These are phyloP conservation scores for Heliconius hortense DNA, from an alignment of 2,888 invertebrate genomes.

Conservation along the genomic window DNA sequence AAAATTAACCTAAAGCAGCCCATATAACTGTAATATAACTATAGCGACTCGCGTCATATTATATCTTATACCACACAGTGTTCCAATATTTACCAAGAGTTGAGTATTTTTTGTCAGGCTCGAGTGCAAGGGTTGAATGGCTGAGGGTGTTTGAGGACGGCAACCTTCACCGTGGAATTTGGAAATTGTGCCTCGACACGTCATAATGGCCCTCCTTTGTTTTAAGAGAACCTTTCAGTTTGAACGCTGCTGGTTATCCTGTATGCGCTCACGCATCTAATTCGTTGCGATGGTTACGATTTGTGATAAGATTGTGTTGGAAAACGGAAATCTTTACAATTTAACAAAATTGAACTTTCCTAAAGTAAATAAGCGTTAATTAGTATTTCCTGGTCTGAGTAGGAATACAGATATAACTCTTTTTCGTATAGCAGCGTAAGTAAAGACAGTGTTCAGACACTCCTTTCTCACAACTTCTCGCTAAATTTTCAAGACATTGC, in stretches of 20 bases:
- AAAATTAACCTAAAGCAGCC: too few species aligned
- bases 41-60: slow-evolving; percentile 42
- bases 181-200: slow-evolving; percentile 55
- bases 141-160: slow-evolving; percentile 72
- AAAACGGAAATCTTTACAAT: too few species aligned
- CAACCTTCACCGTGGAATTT: slow-evolving; percentile 60
- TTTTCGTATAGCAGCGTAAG: background rate
- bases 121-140: slow-evolving; percentile 80
- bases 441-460: background rate
- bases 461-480: too few species aligned
- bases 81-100: slow-evolving; percentile 76
- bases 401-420: too few species aligned
- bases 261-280: slow-evolving; percentile 40
- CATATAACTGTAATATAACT: background rate
- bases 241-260: slow-evolving; percentile 40
- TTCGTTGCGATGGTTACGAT: slow-evolving; percentile 36
- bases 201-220: slow-evolving; percentile 43
- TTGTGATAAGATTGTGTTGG: slow-evolving; percentile 34
- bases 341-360: too few species aligned
- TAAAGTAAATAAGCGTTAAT: too few species aligned
- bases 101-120: slow-evolving; percentile 80
- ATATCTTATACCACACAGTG: slow-evolving; percentile 51
- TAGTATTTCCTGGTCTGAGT: too few species aligned
- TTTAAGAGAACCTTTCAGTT: slow-evolving; percentile 38
- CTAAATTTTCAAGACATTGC: too few species aligned